Evolutionary conservation across 2,113 vertebrate species (phyloP), one percentile per base, ranked within the genome.

Genomic region (Rhinolophus sinicus): DNA sequence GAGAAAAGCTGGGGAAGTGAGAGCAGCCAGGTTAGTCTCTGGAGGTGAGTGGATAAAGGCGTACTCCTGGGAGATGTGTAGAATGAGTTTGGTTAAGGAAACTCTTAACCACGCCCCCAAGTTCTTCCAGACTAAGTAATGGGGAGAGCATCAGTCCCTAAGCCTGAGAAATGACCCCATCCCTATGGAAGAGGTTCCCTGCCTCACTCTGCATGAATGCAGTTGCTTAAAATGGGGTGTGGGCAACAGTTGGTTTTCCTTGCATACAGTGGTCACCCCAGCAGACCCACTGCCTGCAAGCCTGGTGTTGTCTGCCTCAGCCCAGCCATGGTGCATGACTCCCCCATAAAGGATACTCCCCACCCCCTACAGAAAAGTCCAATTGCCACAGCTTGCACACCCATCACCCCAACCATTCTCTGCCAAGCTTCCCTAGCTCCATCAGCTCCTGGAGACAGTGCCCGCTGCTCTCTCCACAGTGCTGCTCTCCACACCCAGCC

Each of bases 401-500:
- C 47, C n/a, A 21, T 86, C 62, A 69, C 50, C 92, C 38, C 40
- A 60, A 28, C n/a, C 78, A 50, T 44, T 44, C 38, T 93, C 72
- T 83, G 73, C 73, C 87, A n/a, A 38, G 50, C 60, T 88, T 9
- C 50, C 22, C 6, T 54, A 65, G 44, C 60, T 92, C 75, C 33
- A 80, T n/a, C 24, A 65, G 65, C 52, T 6, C 80, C 75, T 72
- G 44, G 73, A 90, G 78, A 81, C 21, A 33, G 22, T 76, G 4
- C 28, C 26, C 47, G 38, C n/a, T 89, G 7, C 82, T 47, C 15
- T 40, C 26, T 76, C 65, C n/a, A 62, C 87, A 90, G 44, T 69
- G 54, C 90, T 96, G 90, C 77, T 94, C 11, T 87, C 86, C 94
- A 86, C 7, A 58, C 33, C 80, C 38, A 89, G 85, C 91, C 77